These are phyloP conservation scores for Epinephelus cyanopodus DNA, from an alignment of 2,113 vertebrate species.

Conservation along the genomic window DNA sequence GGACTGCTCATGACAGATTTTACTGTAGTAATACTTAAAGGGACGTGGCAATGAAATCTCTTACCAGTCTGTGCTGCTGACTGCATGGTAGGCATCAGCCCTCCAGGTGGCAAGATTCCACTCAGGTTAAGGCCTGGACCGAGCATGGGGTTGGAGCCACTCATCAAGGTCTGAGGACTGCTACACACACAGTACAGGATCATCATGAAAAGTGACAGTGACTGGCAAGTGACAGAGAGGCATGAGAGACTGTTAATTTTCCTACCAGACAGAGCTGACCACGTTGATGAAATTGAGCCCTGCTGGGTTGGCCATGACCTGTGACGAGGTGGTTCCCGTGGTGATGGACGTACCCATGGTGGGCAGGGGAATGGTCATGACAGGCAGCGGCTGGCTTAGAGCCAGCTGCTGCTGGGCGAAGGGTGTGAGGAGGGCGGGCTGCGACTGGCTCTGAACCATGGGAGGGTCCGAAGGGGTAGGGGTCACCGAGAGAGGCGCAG, in stretches of 20 bases:
- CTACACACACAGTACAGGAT: slow-evolving; percentile 76
- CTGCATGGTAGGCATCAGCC: slow-evolving; percentile 93
- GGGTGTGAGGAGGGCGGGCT: slow-evolving; percentile 90
- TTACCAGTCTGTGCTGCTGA: slow-evolving; percentile 92
- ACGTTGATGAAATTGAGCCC: slow-evolving; percentile 98
- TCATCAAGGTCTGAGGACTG: slow-evolving; percentile 96
- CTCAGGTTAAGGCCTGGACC: slow-evolving; percentile 93
- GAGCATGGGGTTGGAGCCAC: slow-evolving; percentile 93
- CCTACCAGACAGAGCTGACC: slow-evolving; percentile 96
- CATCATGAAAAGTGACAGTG: not conserved
- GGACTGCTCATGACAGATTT: too few relatives aligned
- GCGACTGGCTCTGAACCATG: slow-evolving; percentile 81
- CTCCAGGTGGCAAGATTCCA: slow-evolving; percentile 92
- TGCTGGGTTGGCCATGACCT: slow-evolving; percentile 93
- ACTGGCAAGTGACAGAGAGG: too few relatives aligned
- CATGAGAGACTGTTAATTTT: not conserved
- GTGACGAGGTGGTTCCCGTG: slow-evolving; percentile 92
- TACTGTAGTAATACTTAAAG: not conserved
- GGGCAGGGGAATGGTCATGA: slow-evolving; percentile 98
- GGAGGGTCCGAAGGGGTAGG: slow-evolving; percentile 89
- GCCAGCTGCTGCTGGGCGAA: slow-evolving; percentile 96
- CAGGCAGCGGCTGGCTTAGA: slow-evolving; percentile 92
- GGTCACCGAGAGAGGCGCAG: slow-evolving; percentile 88
- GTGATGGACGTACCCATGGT: slow-evolving; percentile 95
- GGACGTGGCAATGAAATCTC: slow-evolving; percentile 33